These are phyloP conservation scores for Matsumyia berberina DNA, from an alignment of 2,888 invertebrate genomes.

Conservation along the genomic window DNA sequence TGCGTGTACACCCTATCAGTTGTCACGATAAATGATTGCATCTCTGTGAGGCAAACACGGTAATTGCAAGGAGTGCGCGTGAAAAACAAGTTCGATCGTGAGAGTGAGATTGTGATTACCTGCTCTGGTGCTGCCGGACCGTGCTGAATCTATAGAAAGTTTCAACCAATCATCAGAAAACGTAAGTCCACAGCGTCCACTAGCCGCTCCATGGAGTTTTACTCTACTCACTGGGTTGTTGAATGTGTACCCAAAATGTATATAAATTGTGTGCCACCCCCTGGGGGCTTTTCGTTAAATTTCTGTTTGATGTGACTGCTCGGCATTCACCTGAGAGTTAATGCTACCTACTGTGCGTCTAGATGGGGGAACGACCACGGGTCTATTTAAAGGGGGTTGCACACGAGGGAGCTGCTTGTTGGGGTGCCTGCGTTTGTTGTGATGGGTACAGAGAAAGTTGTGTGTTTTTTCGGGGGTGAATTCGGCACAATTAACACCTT, in stretches of 20 bases:
- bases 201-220: background rate
- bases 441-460: background rate
- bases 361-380: constrained; percentile 7
- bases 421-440: background rate
- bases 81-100: constrained; percentile 46
- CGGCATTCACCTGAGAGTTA: constrained; percentile 51
- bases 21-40: constrained; percentile 42
- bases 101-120: constrained; percentile 17
- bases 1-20: constrained; percentile 23
- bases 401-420: background rate
- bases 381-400: constrained; percentile 16
- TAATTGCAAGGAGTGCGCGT: constrained; percentile 45
- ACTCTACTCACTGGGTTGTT: constrained; percentile 18
- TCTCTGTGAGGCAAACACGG: constrained; percentile 21
- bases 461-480: constrained; percentile 4
- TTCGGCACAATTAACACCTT: background rate
- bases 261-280: constrained; percentile 46
- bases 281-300: constrained; percentile 37
- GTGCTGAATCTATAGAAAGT: constrained; percentile 22
- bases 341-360: constrained; percentile 20
- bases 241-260: constrained; percentile 48
- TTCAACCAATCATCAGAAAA: constrained; percentile 42
- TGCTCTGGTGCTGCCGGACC: constrained; percentile 26
- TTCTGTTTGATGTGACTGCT: constrained; percentile 59
- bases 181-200: constrained; percentile 33